Evolutionary conservation across 64 coral and sea anemone species (phyloP).

Genomic region (Montipora efflorescens): DNA sequence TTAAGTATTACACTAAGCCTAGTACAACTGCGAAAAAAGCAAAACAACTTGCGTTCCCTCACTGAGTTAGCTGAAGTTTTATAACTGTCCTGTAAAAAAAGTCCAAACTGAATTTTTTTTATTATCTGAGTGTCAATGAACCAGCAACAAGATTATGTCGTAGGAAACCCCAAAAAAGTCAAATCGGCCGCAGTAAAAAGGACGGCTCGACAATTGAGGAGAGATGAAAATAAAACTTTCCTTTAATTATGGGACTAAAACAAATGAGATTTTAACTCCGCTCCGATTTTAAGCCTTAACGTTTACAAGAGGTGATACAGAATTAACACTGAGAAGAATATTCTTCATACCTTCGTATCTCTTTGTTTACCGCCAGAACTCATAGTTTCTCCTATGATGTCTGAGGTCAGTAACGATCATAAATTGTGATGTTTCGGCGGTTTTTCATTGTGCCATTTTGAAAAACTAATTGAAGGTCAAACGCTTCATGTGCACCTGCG

Average conservation of each 20-base stretch:
- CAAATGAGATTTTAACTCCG: not conserved
- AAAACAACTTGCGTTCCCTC: no score
- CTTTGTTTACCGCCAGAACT: not conserved
- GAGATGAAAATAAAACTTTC: not conserved
- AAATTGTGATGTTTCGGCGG: not conserved
- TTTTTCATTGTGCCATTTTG: not conserved
- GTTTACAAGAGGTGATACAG: not conserved
- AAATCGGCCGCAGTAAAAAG: not conserved
- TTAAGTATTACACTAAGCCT: no score
- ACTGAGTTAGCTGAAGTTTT: no score
- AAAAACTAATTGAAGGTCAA: conserved; percentile 24
- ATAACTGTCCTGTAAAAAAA: not conserved
- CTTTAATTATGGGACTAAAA: not conserved
- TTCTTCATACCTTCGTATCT: conserved; percentile 2
- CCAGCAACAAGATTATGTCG: no score
- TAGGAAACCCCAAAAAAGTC: no score
- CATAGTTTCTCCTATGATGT: not conserved
- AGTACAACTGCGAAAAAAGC: no score
- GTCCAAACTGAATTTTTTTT: not conserved
- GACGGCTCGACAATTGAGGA: not conserved
- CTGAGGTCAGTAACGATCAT: not conserved
- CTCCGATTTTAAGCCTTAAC: not conserved
- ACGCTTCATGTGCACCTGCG: not conserved
- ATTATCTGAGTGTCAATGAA: no score
- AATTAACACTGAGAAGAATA: not conserved